Percentiles rank a stretch among this genome's conserved stretches.
phyloP scores from a whole-genome alignment of 2,113 vertebrate genomes.

The Ploceus nigricollis region DNA sequence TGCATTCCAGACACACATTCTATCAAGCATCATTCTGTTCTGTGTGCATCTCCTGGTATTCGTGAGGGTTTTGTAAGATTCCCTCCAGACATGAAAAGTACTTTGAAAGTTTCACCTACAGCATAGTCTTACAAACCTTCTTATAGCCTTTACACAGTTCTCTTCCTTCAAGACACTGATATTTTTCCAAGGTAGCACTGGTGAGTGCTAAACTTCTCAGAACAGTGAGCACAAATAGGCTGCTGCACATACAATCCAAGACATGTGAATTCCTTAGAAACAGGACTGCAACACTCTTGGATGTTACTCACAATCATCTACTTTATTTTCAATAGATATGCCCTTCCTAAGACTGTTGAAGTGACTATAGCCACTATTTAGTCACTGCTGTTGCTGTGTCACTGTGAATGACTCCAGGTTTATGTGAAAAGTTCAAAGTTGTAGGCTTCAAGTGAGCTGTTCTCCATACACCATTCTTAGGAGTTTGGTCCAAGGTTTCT shows the following conservation, averaged over 20 bases:
- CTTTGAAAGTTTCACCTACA: background rate
- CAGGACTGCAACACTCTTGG: background rate
- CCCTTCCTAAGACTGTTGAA: background rate
- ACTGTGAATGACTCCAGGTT: background rate
- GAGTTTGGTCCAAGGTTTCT: background rate
- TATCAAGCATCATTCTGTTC: background rate
- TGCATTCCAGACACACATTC: background rate
- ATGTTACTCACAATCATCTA: background rate
- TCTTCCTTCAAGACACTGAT: background rate
- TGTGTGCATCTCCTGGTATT: background rate
- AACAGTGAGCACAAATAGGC: background rate
- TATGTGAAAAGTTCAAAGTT: background rate
- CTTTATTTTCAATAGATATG: background rate
- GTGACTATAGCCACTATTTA: background rate
- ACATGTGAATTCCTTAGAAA: background rate
- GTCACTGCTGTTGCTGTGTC: background rate
- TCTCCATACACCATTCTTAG: background rate
- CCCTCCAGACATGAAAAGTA: background rate
- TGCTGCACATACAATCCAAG: background rate
- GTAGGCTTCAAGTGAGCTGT: background rate
- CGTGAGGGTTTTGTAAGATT: background rate
- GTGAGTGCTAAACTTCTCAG: background rate
- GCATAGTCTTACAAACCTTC: background rate
- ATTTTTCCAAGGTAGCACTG: background rate
- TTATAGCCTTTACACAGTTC: background rate